Percentiles rank a stretch among this genome's conserved stretches.
Conservation (phyloP, 2,797 vertebrate species). For the Hafferia zeledoni region DNA sequence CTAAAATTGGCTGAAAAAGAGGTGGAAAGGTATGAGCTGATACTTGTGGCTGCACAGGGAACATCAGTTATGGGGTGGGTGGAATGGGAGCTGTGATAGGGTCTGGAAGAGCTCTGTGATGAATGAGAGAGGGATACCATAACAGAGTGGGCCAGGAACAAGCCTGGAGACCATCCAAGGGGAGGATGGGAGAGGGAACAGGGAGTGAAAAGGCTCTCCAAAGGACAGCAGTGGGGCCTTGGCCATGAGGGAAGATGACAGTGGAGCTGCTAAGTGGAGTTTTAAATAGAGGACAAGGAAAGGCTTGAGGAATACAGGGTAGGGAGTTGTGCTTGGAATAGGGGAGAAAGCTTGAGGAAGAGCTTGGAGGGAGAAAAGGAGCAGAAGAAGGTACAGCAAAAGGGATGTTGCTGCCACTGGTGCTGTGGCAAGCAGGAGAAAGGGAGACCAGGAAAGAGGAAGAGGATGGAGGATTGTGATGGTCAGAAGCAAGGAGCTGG, state of each 20-base stretch:
- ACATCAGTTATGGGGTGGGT: accelerated
- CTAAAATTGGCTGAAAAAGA: not conserved
- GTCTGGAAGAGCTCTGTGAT: not conserved
- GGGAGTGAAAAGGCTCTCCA: not conserved
- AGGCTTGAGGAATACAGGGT: not conserved
- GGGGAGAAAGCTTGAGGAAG: not conserved
- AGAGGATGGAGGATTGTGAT: not conserved
- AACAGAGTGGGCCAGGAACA: not conserved
- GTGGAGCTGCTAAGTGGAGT: not conserved
- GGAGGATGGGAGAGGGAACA: not conserved
- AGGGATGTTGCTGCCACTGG: not conserved
- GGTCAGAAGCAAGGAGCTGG: not conserved
- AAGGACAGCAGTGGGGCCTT: accelerated
- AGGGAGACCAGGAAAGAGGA: not conserved
- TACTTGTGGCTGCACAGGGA: not conserved
- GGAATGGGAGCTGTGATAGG: not conserved
- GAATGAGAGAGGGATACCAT: not conserved
- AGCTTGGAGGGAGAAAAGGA: not conserved
- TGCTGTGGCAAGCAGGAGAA: not conserved
- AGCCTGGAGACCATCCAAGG: not conserved
- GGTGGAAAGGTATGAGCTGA: not conserved
- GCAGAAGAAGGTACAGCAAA: not conserved
- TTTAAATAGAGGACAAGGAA: not conserved
- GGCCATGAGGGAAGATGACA: not conserved
- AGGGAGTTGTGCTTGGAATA: accelerated